Percentiles rank a stretch among this genome's conserved stretches.
Conservation (phyloP, 2,113 vertebrate species). For the Cromileptes altivelis region DNA sequence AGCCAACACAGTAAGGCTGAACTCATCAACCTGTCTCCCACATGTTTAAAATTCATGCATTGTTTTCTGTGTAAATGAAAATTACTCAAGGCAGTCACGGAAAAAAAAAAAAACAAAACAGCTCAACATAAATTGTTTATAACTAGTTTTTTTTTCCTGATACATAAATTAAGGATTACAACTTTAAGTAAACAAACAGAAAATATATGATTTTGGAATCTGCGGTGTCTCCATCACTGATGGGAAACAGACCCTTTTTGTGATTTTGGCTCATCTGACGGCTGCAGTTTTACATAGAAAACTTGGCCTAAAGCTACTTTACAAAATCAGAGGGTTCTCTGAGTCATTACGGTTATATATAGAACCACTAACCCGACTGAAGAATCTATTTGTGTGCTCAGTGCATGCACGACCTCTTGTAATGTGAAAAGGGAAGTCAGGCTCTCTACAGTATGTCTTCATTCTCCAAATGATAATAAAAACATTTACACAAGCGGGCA, state of each 20-base stretch:
- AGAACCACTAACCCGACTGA: constrained; percentile 4
- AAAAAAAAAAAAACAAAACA: neutral
- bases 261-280: constrained; percentile 7
- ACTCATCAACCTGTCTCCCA: neutral
- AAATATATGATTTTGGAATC: neutral
- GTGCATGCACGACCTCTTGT: neutral
- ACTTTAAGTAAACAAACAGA: neutral
- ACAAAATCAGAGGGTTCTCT: constrained; percentile 24
- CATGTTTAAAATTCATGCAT: too few relatives aligned
- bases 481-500: neutral
- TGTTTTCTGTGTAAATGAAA: neutral
- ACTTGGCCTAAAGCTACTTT: constrained; percentile 30
- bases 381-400: neutral
- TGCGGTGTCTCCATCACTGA: neutral
- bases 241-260: neutral
- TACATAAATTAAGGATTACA: neutral
- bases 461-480: neutral
- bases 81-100: neutral
- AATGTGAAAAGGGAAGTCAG: neutral
- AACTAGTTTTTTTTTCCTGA: neutral
- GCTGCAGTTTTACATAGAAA: constrained; percentile 23
- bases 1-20: neutral
- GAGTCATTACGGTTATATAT: constrained; percentile 21
- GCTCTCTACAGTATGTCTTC: neutral
- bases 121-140: neutral